These are phyloP conservation scores for Synanthedon formicaeformis DNA, from an alignment of 2,888 invertebrate species.

Conservation along the genomic window DNA sequence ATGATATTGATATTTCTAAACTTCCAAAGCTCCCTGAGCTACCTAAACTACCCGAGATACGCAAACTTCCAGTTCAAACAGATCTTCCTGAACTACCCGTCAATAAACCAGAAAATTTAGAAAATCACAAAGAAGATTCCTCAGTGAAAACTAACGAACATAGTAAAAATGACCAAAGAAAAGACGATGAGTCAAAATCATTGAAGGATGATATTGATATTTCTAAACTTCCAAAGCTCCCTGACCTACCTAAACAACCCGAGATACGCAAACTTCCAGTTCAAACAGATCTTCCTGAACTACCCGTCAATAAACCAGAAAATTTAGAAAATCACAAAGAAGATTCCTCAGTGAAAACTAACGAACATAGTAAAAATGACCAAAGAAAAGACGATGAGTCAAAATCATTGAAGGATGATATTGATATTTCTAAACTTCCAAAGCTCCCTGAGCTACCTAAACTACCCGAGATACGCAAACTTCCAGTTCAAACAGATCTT, in stretches of 20 bases:
- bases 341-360: neutral
- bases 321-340: neutral
- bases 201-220: neutral
- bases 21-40: neutral
- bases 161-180: neutral
- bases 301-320: neutral
- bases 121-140: neutral
- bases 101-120: neutral
- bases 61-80: slow-evolving; percentile 1
- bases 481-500: neutral
- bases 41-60: slow-evolving; percentile 9
- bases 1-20: neutral
- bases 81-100: neutral
- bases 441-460: neutral
- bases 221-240: neutral
- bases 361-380: neutral
- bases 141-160: neutral
- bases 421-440: neutral
- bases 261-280: slow-evolving; percentile 5
- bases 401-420: too few relatives aligned
- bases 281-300: neutral
- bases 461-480: slow-evolving; percentile 8
- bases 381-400: neutral
- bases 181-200: neutral
- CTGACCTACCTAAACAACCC: slow-evolving; percentile 5